Percentiles rank a stretch among this genome's conserved stretches.
Evolutionary conservation across 2,113 vertebrate genomes (phyloP).

Genomic region (Lophius piscatorius): DNA sequence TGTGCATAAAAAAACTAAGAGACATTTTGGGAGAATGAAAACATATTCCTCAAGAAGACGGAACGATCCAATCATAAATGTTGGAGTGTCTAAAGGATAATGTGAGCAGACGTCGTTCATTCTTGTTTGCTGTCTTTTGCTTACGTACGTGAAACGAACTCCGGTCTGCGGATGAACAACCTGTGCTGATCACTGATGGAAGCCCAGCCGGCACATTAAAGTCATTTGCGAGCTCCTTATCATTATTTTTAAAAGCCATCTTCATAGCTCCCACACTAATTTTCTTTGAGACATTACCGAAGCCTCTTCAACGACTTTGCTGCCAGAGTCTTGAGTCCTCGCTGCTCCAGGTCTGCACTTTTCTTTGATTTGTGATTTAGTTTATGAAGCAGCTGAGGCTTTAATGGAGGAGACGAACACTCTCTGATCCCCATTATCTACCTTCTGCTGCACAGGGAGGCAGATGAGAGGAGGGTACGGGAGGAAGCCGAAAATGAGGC

Average conservation of each 20-base stretch:
- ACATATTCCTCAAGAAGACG: neutral
- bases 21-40: neutral
- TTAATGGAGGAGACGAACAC: constrained; percentile 69
- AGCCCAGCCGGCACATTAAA: constrained; percentile 26
- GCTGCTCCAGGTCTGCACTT: constrained; percentile 58
- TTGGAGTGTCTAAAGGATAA: neutral
- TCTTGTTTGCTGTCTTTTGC: constrained; percentile 19
- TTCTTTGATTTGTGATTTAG: constrained; percentile 73
- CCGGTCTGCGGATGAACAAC: constrained; percentile 10
- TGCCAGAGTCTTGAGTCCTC: constrained; percentile 40
- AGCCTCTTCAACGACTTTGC: constrained; percentile 39
- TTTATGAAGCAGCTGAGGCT: constrained; percentile 69
- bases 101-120: neutral
- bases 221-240: constrained; percentile 21
- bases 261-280: constrained; percentile 34
- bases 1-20: too few species aligned
- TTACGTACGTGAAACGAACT: neutral
- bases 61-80: neutral
- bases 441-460: constrained; percentile 58
- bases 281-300: constrained; percentile 48
- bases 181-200: constrained; percentile 31
- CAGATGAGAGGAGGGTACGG: constrained; percentile 54
- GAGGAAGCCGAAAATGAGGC: constrained; percentile 59
- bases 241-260: constrained; percentile 49
- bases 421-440: constrained; percentile 72